Evolutionary conservation across 2,888 invertebrate genomes (phyloP), one percentile per base, ranked within the genome.

Genomic region (Nesidiocoris tenuis): DNA sequence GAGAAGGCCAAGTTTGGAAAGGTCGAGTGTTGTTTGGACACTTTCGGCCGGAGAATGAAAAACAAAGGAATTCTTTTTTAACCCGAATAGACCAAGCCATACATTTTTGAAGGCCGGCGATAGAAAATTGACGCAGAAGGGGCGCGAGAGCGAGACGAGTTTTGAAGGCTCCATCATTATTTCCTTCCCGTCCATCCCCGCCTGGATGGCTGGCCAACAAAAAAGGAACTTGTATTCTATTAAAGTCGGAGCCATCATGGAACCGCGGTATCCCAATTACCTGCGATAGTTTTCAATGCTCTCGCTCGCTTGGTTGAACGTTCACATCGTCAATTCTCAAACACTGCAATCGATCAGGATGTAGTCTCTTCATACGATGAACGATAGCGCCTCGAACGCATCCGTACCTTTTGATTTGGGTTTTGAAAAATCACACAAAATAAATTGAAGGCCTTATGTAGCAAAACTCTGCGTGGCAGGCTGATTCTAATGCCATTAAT

Each of bases 171-270:
- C 70, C 70, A 61, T 70, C 70, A 70, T 70, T 70, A 70, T 70
- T 70, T 5, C 70, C 70, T 59, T 61, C 59, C 59, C 59, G 59
- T 18, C 59, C n/a, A 5, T 16, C 39, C 39, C 3, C 12, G 39
- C n/a, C 21, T 19, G 21, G 1, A 56, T 54, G 55, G 3, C 56
- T 56, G 55, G 67, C 21, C 2, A 39, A 67, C 55, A 67, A 70
- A 70, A 70, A 70, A 70, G 70, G 59, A 57, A 59, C 70, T 70
- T 70, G 70, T 70, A 61, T 70, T 70, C 70, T 57, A 70, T 70
- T 70, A 70, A 67, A 59, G 56, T 54, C 55, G 70, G 54, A 21
- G 24, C 67, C 70, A 70, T 70, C 24, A 59, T 70, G 70, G 70
- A 23, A 57, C 57, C 70, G 70, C 54, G 70, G 54, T 70, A 54